phyloP scores from a whole-genome alignment of 2,113 vertebrate species.

The Lutjanus erythropterus region DNA sequence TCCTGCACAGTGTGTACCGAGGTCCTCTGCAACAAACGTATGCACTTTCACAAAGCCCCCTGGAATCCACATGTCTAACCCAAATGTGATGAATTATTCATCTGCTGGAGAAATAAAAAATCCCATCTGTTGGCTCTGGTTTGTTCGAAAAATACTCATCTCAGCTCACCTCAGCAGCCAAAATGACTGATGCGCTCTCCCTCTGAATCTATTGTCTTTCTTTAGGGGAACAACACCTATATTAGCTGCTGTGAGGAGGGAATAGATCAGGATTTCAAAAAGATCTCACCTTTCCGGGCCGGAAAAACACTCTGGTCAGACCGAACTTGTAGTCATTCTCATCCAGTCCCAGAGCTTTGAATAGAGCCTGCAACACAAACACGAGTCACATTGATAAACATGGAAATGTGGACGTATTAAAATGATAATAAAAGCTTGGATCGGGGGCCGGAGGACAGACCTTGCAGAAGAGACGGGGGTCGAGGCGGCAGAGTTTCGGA shows the following conservation, averaged over 20 bases:
- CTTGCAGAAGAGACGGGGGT: slow-evolving; percentile 98
- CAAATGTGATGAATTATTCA: slow-evolving; percentile 70
- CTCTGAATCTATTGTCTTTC: slow-evolving; percentile 23
- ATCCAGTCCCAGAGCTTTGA: slow-evolving; percentile 97
- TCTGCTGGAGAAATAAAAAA: slow-evolving; percentile 43
- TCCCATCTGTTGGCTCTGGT: slow-evolving; percentile 43
- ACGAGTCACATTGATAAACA: not conserved
- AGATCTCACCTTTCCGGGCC: slow-evolving; percentile 95
- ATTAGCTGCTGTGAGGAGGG: not conserved
- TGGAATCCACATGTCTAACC: slow-evolving; percentile 12
- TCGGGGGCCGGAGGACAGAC: slow-evolving; percentile 67
- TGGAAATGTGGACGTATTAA: not conserved
- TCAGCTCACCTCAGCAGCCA: slow-evolving; percentile 41
- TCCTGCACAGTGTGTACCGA: slow-evolving; percentile 6
- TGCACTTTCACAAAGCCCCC: not conserved
- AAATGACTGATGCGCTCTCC: slow-evolving; percentile 34
- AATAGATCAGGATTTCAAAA: not conserved
- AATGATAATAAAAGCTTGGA: accelerated
- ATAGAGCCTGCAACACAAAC: slow-evolving; percentile 90
- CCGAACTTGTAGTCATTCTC: slow-evolving; percentile 99
- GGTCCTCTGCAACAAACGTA: slow-evolving; percentile 16
- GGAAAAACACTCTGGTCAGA: slow-evolving; percentile 97
- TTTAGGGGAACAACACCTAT: slow-evolving; percentile 12
- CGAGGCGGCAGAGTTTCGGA: slow-evolving; percentile 92
- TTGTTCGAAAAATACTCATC: slow-evolving; percentile 26